These are phyloP conservation scores for Melanargia galathea DNA, from an alignment of 2,888 invertebrate genomes.

Conservation along the genomic window DNA sequence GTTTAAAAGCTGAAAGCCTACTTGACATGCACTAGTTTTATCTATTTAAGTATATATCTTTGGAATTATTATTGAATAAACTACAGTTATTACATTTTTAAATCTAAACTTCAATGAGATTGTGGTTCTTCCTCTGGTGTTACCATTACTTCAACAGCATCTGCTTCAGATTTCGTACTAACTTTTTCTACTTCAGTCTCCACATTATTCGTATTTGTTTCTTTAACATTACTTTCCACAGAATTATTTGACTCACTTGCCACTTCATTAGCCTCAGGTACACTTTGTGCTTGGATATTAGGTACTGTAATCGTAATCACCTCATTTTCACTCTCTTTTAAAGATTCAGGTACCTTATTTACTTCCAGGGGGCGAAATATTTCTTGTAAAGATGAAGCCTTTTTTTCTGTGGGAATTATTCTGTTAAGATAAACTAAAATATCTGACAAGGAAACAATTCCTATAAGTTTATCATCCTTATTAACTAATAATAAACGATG, in stretches of 20 bases:
- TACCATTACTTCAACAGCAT: constrained; percentile 43
- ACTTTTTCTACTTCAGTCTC: constrained; percentile 48
- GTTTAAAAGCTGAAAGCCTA: constrained; percentile 70
- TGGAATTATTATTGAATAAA: constrained; percentile 59
- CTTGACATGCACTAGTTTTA: constrained; percentile 69
- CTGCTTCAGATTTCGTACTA: constrained; percentile 47
- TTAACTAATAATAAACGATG: constrained; percentile 80
- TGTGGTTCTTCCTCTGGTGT: constrained; percentile 44
- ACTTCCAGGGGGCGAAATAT: constrained; percentile 76
- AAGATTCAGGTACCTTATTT: constrained; percentile 72
- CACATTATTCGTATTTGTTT: constrained; percentile 39
- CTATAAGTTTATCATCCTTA: constrained; percentile 75
- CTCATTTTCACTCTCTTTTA: constrained; percentile 73
- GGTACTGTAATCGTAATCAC: constrained; percentile 73
- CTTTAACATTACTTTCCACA: constrained; percentile 36
- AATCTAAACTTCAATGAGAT: constrained; percentile 42
- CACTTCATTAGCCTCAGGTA: constrained; percentile 56
- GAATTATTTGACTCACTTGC: constrained; percentile 45
- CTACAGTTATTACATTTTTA: constrained; percentile 47
- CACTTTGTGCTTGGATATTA: constrained; percentile 52
- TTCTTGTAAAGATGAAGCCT: constrained; percentile 76
- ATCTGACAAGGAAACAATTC: constrained; percentile 77
- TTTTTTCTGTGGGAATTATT: constrained; percentile 76
- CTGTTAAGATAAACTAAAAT: constrained; percentile 79
- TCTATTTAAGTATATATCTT: constrained; percentile 77